Evolutionary conservation across 2,888 invertebrate species (phyloP), one percentile per base, ranked within the genome.

Genomic region (Zootermopsis nevadensis): DNA sequence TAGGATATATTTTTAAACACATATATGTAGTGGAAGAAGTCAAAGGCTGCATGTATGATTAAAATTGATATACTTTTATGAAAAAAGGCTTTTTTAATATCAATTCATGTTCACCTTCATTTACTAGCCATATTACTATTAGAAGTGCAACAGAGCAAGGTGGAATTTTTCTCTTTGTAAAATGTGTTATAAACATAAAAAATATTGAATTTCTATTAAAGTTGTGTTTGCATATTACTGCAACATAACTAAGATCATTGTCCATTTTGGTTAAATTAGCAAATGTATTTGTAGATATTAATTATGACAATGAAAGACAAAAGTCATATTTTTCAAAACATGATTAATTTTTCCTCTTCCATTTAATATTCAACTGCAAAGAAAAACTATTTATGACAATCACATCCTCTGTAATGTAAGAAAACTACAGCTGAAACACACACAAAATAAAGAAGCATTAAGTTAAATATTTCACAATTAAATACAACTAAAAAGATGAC

Each of bases 401-500:
- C 55, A 55, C 22, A n/a, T 19, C 55, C 48, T 19, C 55, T 55
- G 55, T 22, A 55, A 6, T 55, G 55, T 22, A 55, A n/a, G 55
- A 22, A 55, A 6, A 55, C 12, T 19, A 6, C 22, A 7, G n/a
- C 22, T 22, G 6, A 55, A 22, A 22, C n/a, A 1, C n/a, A 27
- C n/a, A 27, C 60, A 60, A 7, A 60, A 60, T 8, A 60, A 60
- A 10, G 27, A n/a, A 60, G n/a, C 60, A 60, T 27, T 60, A 60
- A 60, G 60, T 60, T 60, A 60, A 60, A 60, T 60, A 60, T 60
- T 60, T 60, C 27, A 60, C 10, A 60, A 60, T 60, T 60, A 60
- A 60, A 60, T 60, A 60, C n/a, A 60, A 60, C n/a, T 60, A 27
- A 55, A 27, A 27, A 60, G 10, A 60, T 27, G 27, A n/a, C 60